Evolutionary conservation across 2,113 vertebrate genomes (phyloP), one percentile per base, ranked within the genome.

Genomic region (Sigmodon hispidus): DNA sequence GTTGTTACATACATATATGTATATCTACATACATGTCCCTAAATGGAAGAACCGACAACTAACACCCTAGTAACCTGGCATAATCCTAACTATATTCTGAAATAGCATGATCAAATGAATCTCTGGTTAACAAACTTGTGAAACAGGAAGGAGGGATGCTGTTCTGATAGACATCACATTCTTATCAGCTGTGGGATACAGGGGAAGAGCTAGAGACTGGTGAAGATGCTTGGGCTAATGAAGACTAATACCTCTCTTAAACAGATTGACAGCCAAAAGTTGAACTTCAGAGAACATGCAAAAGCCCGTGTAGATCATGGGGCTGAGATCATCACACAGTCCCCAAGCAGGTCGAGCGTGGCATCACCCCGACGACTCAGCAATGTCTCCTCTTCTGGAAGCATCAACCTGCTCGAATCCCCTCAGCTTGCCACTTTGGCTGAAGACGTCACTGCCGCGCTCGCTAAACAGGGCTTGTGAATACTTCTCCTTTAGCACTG

Each of bases 381-480:
- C 99, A 99, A 99, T 0, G 99, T 99, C 95, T 99, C 99, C 0
- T 99, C 99, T 85, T 99, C 99, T 7, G 99, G 99, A 97, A 99
- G 99, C 97, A 99, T 99, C 98, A 99, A 99, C 98, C 98, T 99
- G 97, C 98, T 99, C 24, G 99, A 99, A 93, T 99, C 99, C 0
- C 99, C 99, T 67, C 99, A 99, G 98, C 99, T 99, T 85, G 99
- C 99, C 21, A 99, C 99, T 76, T 98, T 99, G 26, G 99, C 99
- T 2, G 99, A 99, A 98, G 99, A 99, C 67, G 99, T 99, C 98
- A 99, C 99, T 0, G 99, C 99, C 16, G 99, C 99, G 94, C 99
- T 99, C 19, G 99, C 99, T 95, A 99, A 99, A 98, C 99, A 99
- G 99, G 99, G 99, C 98, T 99, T 99, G 99, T 99, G 99, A 99